Conservation (phyloP, 2,113 vertebrate genomes). For the Dasyprocta punctata region DNA sequence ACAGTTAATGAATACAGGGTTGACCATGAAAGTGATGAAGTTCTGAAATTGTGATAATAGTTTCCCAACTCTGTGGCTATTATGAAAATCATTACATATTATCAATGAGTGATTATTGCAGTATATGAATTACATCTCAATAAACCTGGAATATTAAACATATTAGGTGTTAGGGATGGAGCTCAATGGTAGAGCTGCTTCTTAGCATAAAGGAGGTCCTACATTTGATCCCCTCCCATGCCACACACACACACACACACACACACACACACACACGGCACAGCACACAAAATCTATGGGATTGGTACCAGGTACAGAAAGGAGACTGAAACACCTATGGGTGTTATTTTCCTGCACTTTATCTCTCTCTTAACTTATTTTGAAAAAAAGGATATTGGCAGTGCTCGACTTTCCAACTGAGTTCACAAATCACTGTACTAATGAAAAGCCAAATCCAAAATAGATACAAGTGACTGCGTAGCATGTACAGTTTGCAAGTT, state of each 20-base stretch:
- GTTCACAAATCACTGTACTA: not conserved
- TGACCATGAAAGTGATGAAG: not conserved
- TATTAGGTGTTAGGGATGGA: not conserved
- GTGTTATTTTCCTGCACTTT: not conserved
- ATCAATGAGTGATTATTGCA: not conserved
- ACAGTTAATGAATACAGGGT: not conserved
- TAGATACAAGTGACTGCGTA: not conserved
- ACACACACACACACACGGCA: not conserved
- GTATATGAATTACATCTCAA: not conserved
- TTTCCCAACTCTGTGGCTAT: not conserved
- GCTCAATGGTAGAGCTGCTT: not conserved
- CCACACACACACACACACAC: not conserved
- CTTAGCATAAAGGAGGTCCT: not conserved
- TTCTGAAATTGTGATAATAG: constrained; percentile 17
- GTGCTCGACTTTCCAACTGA: not conserved
- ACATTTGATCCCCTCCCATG: not conserved
- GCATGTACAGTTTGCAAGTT: not conserved
- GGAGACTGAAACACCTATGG: not conserved
- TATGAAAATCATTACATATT: not conserved
- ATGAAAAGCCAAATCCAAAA: not conserved
- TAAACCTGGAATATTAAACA: not conserved
- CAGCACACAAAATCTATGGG: not conserved
- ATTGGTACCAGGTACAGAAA: not conserved
- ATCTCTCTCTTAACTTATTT: not conserved
- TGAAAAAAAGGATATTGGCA: not conserved